A percentile compares a stretch with the other conserved stretches of the same genome.
Evolutionary conservation across 2,888 invertebrate genomes (phyloP).

Genomic region (Diarsia dahlii): DNA sequence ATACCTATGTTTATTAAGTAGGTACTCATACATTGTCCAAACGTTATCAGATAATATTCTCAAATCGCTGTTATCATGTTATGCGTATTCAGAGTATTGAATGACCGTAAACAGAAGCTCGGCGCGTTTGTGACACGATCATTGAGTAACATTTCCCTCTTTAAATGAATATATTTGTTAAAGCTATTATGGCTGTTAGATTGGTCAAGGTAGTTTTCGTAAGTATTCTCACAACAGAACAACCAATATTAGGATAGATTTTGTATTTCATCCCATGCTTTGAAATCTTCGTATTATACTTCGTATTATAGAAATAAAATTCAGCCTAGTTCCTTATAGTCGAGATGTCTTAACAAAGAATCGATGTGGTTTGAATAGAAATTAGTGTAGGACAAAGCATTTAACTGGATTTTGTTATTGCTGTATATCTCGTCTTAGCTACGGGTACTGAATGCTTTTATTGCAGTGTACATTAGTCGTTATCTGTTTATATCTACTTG

Average conservation of each 20-base stretch:
- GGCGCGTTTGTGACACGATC: conserved; percentile 75
- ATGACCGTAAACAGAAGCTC: conserved; percentile 67
- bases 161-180: conserved; percentile 86
- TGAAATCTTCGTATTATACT: conserved; percentile 29
- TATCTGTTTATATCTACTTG: conserved; percentile 78
- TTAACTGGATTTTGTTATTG: conserved; percentile 55
- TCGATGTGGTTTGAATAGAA: conserved; percentile 64
- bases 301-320: conserved; percentile 30
- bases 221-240: conserved; percentile 79
- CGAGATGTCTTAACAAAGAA: conserved; percentile 68
- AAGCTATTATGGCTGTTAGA: conserved; percentile 84
- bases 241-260: conserved; percentile 68
- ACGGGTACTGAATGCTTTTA: conserved; percentile 65
- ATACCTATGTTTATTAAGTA: conserved; percentile 1
- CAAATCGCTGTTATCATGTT: conserved; percentile 26
- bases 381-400: conserved; percentile 64
- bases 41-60: conserved; percentile 34
- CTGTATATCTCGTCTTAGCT: conserved; percentile 52
- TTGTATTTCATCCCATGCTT: conserved; percentile 64
- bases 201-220: conserved; percentile 87
- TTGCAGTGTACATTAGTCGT: conserved; percentile 67
- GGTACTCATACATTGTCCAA: not conserved
- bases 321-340: conserved; percentile 46
- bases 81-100: conserved; percentile 29
- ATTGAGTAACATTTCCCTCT: conserved; percentile 82